Conservation (phyloP, 2,113 vertebrate species). For the Rhinopomastus cyanomelas region DNA sequence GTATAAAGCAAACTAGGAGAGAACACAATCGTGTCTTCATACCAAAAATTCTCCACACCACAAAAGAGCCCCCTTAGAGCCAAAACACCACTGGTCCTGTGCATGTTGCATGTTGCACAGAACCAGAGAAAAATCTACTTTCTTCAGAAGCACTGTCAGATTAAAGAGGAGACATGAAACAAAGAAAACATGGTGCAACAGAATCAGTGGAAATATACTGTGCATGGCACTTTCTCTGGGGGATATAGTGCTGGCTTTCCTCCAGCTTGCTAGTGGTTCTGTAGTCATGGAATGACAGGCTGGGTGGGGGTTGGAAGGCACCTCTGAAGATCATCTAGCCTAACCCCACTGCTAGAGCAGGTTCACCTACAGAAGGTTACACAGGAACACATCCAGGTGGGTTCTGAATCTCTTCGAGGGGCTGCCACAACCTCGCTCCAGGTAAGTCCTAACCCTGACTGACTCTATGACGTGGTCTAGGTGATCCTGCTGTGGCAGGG, state of each 20-base stretch:
- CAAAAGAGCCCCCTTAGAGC: not conserved
- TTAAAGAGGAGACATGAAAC: not conserved
- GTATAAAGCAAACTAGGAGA: not conserved
- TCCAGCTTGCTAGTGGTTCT: not conserved
- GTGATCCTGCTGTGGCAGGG: too few species aligned
- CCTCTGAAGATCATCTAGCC: too few species aligned
- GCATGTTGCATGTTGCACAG: too few species aligned
- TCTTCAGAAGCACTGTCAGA: not conserved
- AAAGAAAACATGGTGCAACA: not conserved
- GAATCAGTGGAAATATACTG: not conserved
- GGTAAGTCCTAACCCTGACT: too few species aligned
- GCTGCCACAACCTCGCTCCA: not conserved
- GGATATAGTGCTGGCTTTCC: not conserved
- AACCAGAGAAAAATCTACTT: not conserved
- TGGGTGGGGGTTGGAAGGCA: too few species aligned
- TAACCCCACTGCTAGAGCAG: too few species aligned
- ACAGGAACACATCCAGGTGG: too few species aligned
- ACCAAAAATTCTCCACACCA: not conserved
- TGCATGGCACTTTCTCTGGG: not conserved
- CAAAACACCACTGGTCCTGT: not conserved
- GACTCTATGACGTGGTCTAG: too few species aligned
- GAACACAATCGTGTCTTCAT: not conserved
- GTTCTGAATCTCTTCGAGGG: too few species aligned
- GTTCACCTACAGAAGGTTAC: too few species aligned
- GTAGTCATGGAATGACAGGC: too few species aligned